Conservation (phyloP, 2,888 invertebrate species). For the Sinotaia quadrata region DNA sequence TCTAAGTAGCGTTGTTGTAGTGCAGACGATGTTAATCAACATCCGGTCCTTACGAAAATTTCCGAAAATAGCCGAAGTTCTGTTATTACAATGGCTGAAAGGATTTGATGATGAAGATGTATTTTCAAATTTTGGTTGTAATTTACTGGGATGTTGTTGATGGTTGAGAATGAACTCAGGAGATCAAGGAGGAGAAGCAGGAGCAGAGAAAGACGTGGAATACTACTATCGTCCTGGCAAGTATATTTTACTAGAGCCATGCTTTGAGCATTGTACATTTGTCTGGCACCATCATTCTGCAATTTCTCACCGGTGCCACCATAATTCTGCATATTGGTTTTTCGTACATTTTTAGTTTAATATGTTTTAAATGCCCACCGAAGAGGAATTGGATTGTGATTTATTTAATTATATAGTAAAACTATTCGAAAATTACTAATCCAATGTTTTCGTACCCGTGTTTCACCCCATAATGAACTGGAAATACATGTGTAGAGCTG, state of each 20-base stretch:
- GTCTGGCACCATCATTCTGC: conserved; percentile 25
- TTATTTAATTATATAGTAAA: no score
- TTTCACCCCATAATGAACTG: no score
- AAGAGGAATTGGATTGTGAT: no score
- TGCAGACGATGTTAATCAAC: conserved; percentile 39
- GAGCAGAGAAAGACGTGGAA: conserved; percentile 64
- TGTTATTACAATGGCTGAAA: conserved; percentile 63
- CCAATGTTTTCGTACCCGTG: no score
- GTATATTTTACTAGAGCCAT: background rate
- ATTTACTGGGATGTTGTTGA: conserved; percentile 39
- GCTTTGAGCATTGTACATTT: conserved; percentile 15
- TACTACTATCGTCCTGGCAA: conserved; percentile 64
- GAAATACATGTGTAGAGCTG: no score
- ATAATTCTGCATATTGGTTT: background rate
- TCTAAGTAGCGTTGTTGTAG: conserved; percentile 21
- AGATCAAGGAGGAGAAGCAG: conserved; percentile 59
- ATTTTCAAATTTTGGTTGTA: conserved; percentile 42
- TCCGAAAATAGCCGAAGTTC: conserved; percentile 54
- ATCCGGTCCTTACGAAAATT: conserved; percentile 49
- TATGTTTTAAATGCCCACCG: no score
- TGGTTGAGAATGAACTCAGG: conserved; percentile 57
- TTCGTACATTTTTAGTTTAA: background rate
- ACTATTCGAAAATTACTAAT: no score
- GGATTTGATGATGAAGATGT: conserved; percentile 43
- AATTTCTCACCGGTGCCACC: conserved; percentile 16